Evolutionary conservation across 1,140 invertebrate species (phyloP), one percentile per base, ranked within the genome.

Genomic region (Camponotus pennsylvanicus): DNA sequence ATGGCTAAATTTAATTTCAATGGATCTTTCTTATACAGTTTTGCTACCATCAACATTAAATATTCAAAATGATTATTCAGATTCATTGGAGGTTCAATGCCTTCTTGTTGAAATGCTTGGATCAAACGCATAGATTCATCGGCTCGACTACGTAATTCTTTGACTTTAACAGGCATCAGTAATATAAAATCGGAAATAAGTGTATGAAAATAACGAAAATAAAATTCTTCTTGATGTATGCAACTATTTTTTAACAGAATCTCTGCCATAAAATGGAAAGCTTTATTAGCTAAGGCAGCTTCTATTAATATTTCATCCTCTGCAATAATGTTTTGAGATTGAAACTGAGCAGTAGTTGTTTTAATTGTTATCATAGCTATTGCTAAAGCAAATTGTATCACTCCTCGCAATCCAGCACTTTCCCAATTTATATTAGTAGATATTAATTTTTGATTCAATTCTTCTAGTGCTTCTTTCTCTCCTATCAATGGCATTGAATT

Each of bases 121-220:
- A 98, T 97, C 27, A 98, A 97, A 85, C 98, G 96, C 27, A 98
- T 98, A 0, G 97, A 97, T 94, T 99, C 98, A 94, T 99, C 98
- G 0, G 98, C 98, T 88, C 97, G 96, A 89, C 97, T 97, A 63
- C 97, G 95, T 64, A 98, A 94, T 92, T 98, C 98, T 93, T 98
- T 98, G 0, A 98, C 97, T 95, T 99, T 99, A 49, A 98, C 95
- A 52, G 99, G 98, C 98, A 99, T 98, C 52, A 98, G 96, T 67
- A 98, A 97, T 76, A 99, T 98, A 89, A 99, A 99, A 94, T 99
- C 98, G 0, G 98, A 98, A 64, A 99, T 96, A 1, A 99, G 93
- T 13, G 96, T 96, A 93, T 99, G 99, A 52, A 99, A 96, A 71
- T 98, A 96, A 61, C 97, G 96, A 88, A 98, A 95, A 90, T 98